Evolutionary conservation across 2,113 vertebrate species (phyloP), one percentile per base, ranked within the genome.

Genomic region (Grus americana): DNA sequence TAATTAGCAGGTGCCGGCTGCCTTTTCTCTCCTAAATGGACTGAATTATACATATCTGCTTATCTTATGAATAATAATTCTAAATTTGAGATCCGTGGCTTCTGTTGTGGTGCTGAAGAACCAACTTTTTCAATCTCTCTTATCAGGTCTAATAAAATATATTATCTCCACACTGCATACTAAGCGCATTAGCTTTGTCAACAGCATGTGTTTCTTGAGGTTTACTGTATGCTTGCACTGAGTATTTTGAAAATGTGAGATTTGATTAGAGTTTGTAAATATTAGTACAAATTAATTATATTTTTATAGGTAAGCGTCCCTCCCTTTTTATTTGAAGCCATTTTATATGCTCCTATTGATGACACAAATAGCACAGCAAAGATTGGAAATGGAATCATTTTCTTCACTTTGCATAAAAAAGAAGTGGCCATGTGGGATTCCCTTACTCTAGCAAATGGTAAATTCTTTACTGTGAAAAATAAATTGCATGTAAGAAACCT

Each of bases 241-340:
- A 47, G 8, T 30, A 12, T 70, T 79, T 65, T 42, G 42, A 70
- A 42, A 65, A 17, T 3, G 8, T 32, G 40, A 72, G 12, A 47
- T 34, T 63, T 32, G 63, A 72, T 70, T 49, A 4, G 36, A 85
- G 80, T 47, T 10, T n/a, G 13, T 65, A 61, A 83, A n/a, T 81
- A n/a, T 47, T 52, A 70, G 49, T 61, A 20, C 17, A 32, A 34
- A 27, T 73, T 49, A 17, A 58, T 81, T 97, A 17, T 75, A 49
- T 78, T 94, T 94, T 92, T 49, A 14, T 80, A 99, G 99, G 98
- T 99, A 50, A 99, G 98, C 97, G 98, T 97, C 40, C 98, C 99
- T 26, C 99, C 99, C 2, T 99, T 98, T 94, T 96, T 99, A 44
- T 99, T 99, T 79, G 99, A 99, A 85, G 98, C 97, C 1, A 96